Evolutionary conservation across 2,888 invertebrate genomes (phyloP).

Genomic region (Drosophila merina): DNA sequence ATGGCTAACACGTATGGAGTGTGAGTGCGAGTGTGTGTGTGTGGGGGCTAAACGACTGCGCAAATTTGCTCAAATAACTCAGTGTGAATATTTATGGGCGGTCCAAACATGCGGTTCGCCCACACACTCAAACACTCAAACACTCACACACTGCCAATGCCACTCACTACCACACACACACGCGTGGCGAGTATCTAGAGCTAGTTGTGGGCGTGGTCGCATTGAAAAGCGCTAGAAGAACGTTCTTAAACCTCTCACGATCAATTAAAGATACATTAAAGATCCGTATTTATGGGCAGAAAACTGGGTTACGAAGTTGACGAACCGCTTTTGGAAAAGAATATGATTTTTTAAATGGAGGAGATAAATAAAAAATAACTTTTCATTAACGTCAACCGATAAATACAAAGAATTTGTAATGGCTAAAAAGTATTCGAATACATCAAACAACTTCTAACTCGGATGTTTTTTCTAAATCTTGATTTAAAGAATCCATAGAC

Average conservation of each 20-base stretch:
- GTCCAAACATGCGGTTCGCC: conserved; percentile 33
- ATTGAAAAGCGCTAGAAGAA: conserved; percentile 21
- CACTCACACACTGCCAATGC: conserved; percentile 4
- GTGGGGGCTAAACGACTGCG: conserved; percentile 50
- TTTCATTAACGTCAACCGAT: not conserved
- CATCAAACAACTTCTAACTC: not conserved
- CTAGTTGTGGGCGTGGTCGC: conserved; percentile 58
- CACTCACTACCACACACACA: conserved; percentile 6
- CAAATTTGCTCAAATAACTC: conserved; percentile 63
- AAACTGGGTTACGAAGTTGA: conserved; percentile 54
- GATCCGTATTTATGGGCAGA: conserved; percentile 38
- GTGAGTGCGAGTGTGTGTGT: conserved; percentile 6
- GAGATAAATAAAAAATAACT: not conserved
- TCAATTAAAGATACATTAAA: conserved; percentile 63
- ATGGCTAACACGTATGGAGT: conserved; percentile 4
- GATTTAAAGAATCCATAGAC: conserved; percentile 24
- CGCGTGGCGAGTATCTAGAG: conserved; percentile 14
- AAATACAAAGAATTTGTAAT: not conserved
- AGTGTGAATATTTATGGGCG: conserved; percentile 62
- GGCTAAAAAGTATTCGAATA: not conserved
- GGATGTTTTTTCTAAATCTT: conserved; percentile 3
- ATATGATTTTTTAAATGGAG: not conserved
- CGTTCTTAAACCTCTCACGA: conserved; percentile 45
- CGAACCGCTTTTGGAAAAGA: conserved; percentile 24
- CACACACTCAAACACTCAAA: conserved; percentile 15